phyloP scores from a whole-genome alignment of 2,888 invertebrate species.

The Noctuana brunneofusca region DNA sequence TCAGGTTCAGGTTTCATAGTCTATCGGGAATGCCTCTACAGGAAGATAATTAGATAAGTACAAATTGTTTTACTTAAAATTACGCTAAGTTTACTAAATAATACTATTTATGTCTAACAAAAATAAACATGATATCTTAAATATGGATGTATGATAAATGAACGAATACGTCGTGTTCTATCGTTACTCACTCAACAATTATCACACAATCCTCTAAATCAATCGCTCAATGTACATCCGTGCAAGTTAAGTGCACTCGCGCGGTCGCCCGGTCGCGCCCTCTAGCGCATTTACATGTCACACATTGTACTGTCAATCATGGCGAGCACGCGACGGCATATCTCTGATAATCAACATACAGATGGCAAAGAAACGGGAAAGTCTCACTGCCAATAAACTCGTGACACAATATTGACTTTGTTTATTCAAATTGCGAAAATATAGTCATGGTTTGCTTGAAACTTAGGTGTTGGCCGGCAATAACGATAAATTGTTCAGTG shows the following conservation, averaged over 20 bases:
- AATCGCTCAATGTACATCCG: constrained; percentile 12
- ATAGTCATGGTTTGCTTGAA: constrained; percentile 12
- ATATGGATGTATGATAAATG: too few species aligned
- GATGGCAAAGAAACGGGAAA: constrained; percentile 57
- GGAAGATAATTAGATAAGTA: too few species aligned
- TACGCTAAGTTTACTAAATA: too few species aligned
- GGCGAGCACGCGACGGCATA: constrained; percentile 56
- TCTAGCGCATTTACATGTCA: constrained; percentile 60
- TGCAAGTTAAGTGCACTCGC: constrained; percentile 29
- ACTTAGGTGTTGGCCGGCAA: constrained; percentile 22
- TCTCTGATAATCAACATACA: constrained; percentile 61
- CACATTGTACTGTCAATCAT: constrained; percentile 75
- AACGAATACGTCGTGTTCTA: not conserved
- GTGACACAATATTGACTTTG: constrained; percentile 42
- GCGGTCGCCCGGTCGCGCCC: constrained; percentile 42
- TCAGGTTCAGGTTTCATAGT: too few species aligned
- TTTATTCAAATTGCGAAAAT: constrained; percentile 41
- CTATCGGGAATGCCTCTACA: too few species aligned
- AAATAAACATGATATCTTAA: too few species aligned
- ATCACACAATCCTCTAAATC: constrained; percentile 6
- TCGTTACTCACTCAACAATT: not conserved
- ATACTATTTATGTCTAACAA: too few species aligned
- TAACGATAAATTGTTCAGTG: constrained; percentile 4
- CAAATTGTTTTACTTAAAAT: too few species aligned
- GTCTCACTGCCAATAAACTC: constrained; percentile 46